Evolutionary conservation across 2,113 vertebrate species (phyloP).

Genomic region (Oncorhynchus masou): DNA sequence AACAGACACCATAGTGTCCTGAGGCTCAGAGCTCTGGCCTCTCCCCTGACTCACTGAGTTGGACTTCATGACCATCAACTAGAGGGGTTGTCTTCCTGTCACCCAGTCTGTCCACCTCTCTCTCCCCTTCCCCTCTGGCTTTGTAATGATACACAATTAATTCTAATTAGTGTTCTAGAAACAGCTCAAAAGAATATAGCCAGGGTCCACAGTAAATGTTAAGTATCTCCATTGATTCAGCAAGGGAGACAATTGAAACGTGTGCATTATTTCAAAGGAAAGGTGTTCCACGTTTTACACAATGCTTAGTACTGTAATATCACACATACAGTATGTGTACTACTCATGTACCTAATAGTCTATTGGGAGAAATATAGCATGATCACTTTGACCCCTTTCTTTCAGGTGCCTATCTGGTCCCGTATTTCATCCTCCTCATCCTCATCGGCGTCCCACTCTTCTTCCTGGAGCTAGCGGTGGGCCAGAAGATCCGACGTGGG

Average conservation of each 20-base stretch:
- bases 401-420: conserved; percentile 92
- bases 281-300: no score
- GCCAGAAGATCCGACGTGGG: conserved; percentile 90
- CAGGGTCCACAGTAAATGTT: no score
- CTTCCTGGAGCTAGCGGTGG: conserved; percentile 93
- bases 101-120: not conserved
- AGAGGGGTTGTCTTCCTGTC: not conserved
- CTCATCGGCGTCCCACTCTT: conserved; percentile 92
- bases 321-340: no score
- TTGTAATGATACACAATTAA: not conserved
- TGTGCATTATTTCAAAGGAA: no score
- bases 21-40: not conserved
- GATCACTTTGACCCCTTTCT: conserved; percentile 14
- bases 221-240: no score
- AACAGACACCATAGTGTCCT: not conserved
- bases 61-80: not conserved
- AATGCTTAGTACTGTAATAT: no score
- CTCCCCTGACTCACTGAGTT: not conserved
- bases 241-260: no score
- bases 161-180: not conserved
- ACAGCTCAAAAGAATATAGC: no score
- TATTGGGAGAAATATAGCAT: no score
- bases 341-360: no score
- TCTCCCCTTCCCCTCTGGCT: not conserved
- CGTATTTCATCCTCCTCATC: conserved; percentile 88